Base-by-base conservation (phyloP, 2,888 invertebrate genomes). In the Formica aserva region DNA sequence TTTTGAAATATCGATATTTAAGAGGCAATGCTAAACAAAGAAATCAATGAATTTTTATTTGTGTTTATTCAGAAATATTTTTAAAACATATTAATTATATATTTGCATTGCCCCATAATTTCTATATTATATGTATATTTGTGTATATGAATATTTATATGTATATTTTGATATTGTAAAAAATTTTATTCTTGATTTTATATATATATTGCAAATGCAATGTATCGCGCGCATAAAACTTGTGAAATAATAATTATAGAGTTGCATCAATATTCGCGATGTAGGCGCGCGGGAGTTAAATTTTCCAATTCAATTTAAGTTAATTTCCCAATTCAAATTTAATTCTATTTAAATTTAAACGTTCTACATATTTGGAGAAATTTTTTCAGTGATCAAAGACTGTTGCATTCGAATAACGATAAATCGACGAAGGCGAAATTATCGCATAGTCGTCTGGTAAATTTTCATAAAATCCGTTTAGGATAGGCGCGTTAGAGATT, bases 401-500 rank as follows among this genome's bases (percentile, higher is more conserved):
- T 32, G 6, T 48, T 48, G 22, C n/a, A 35, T 32, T 22, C 32
- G 22, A 45, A 22, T 75, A 48, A 65, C 26, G 48, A 66, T 65
- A 38, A 38, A 55, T 38, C 38, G 76, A n/a, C 15, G 15, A 67
- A 38, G 38, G 6, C 5, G 18, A 41, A 60, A 57, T 55, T 26
- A 55, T 11, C 22, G 22, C 15, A 15, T 29, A 41, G 22, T 15
- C 9, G 29, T 6, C 13, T 4, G 1, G 35, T 15, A n/a, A 69
- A 15, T 57, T 69, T 55, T 77, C 55, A 2, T 32, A 60, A 78
- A 57, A 35, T 81, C 78, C 77, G 52, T 32, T 76, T 57, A 41
- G 55, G 55, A 75, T 57, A 62, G 26, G 41, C 62, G 32, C 67
- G 45, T 65, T 45, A 18, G 9, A 66, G 66, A 78, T 81, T 85